Percentiles rank a stretch among this genome's conserved stretches.
These are phyloP conservation scores for Epizoanthus rinbou DNA, from an alignment of 92 coral and sea anemone genomes.

Conservation along the genomic window DNA sequence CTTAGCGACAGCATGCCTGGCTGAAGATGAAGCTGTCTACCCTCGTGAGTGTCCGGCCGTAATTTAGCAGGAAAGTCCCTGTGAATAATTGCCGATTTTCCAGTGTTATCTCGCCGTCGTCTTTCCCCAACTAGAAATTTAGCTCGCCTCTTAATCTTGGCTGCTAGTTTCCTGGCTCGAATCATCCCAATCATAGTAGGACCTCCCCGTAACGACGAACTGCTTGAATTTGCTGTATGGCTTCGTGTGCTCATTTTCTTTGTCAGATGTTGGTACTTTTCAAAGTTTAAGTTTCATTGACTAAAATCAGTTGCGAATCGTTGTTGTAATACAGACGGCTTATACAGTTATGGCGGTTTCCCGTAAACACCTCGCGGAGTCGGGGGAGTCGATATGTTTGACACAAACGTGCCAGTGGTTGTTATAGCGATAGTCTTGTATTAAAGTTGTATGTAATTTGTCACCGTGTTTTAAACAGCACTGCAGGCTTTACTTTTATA, in stretches of 20 bases:
- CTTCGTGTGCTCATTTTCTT: slow-evolving; percentile 49
- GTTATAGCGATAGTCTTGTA: slow-evolving; percentile 78
- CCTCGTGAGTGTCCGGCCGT: slow-evolving; percentile 53
- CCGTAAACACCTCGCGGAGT: neutral
- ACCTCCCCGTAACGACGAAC: slow-evolving; percentile 67
- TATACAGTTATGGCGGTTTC: neutral
- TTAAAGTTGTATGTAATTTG: slow-evolving; percentile 67
- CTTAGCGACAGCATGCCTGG: slow-evolving; percentile 47
- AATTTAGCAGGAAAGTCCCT: slow-evolving; percentile 76
- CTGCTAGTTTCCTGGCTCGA: slow-evolving; percentile 91
- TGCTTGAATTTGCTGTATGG: slow-evolving; percentile 50
- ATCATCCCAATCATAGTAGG: slow-evolving; percentile 96
- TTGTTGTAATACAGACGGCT: neutral
- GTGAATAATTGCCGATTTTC: slow-evolving; percentile 77
- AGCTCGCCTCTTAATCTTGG: slow-evolving; percentile 91
- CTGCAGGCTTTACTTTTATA: slow-evolving; percentile 1
- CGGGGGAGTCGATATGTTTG: slow-evolving; percentile 7
- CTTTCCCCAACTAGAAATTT: slow-evolving; percentile 92
- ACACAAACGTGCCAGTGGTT: slow-evolving; percentile 50
- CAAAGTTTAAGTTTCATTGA: neutral
- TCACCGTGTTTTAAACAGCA: neutral
- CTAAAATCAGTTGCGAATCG: neutral
- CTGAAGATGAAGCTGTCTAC: slow-evolving; percentile 9
- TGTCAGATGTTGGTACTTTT: too few relatives aligned
- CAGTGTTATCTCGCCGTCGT: slow-evolving; percentile 80